phyloP scores from a whole-genome alignment of 2,797 vertebrate species.

The Onychomys leucogaster region DNA sequence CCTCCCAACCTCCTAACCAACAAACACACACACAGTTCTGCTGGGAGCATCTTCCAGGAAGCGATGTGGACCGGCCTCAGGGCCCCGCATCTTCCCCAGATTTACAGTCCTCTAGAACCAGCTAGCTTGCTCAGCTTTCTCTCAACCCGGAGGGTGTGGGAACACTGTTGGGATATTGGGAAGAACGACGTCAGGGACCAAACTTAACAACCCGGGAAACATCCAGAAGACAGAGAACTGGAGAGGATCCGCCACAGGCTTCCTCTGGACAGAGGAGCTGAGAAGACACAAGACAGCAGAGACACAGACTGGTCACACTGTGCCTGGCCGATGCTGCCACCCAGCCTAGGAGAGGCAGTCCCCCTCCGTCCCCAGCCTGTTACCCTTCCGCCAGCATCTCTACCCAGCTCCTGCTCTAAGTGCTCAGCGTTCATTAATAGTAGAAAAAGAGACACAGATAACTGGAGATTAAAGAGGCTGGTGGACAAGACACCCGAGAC shows the following conservation, averaged over 20 bases:
- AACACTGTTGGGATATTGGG: background rate
- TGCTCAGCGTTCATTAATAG: background rate
- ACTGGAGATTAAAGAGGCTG: background rate
- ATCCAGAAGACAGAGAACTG: background rate
- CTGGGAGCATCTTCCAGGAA: background rate
- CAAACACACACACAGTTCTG: background rate
- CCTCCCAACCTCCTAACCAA: background rate
- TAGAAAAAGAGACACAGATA: background rate
- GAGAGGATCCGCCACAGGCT: background rate
- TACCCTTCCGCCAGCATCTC: background rate
- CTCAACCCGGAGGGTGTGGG: background rate
- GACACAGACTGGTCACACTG: background rate
- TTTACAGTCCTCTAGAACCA: background rate
- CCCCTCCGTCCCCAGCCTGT: background rate
- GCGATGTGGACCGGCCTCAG: background rate
- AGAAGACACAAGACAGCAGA: background rate
- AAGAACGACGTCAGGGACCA: constrained; percentile 1
- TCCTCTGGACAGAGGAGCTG: background rate
- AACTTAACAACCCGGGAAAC: background rate
- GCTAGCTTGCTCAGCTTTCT: background rate
- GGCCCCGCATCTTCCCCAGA: background rate
- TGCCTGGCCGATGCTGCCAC: background rate
- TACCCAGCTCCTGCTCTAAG: background rate
- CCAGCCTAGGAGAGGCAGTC: background rate
- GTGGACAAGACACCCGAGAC: background rate